Evolutionary conservation across 2,113 vertebrate species (phyloP).

Genomic region (Tiliqua scincoides): DNA sequence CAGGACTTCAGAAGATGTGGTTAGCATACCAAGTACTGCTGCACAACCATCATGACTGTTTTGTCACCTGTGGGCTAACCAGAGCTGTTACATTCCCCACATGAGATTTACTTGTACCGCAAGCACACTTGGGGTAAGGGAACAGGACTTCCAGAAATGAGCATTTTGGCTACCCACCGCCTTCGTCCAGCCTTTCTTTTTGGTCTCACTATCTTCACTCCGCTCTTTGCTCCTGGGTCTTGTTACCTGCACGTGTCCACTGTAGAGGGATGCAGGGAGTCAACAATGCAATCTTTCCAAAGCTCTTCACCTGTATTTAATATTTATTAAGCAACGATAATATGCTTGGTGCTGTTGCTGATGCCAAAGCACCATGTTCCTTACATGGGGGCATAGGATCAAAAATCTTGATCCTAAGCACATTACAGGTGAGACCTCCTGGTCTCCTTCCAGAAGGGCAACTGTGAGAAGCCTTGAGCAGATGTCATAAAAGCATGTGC

Average conservation of each 20-base stretch:
- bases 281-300: background rate
- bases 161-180: background rate
- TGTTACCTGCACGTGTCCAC: too few relatives aligned
- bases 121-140: background rate
- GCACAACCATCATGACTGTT: constrained; percentile 9
- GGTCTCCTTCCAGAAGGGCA: background rate
- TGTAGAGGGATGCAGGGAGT: background rate
- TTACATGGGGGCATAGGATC: background rate
- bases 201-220: background rate
- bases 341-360: background rate
- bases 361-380: too few relatives aligned
- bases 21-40: background rate
- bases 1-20: constrained; percentile 28
- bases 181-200: background rate
- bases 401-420: background rate
- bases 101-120: background rate
- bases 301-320: background rate
- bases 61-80: rapidly evolving
- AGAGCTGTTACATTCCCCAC: background rate
- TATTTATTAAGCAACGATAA: background rate
- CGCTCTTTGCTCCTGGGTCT: background rate
- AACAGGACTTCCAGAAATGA: constrained; percentile 26
- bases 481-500: too few relatives aligned
- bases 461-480: too few relatives aligned
- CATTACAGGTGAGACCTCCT: background rate